Conservation (phyloP, 2,113 vertebrate genomes). For the Aplodontia rufa region DNA sequence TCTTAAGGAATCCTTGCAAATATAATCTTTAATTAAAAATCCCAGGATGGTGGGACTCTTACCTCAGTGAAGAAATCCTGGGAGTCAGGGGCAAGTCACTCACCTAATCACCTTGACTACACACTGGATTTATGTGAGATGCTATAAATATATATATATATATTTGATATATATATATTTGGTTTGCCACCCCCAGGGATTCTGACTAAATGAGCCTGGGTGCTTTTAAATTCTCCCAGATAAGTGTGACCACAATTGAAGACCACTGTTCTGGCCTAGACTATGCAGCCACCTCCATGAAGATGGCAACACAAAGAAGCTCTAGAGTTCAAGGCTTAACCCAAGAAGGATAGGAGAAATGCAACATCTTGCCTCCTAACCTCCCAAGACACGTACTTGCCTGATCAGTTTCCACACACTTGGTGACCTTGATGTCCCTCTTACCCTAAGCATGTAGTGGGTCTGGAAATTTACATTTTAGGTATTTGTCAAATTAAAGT, state of each 20-base stretch:
- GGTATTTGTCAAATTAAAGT: not conserved
- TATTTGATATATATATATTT: not conserved
- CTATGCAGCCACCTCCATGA: not conserved
- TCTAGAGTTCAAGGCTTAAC: not conserved
- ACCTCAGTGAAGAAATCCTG: not conserved
- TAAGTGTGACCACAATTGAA: not conserved
- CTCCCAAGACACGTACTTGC: not conserved
- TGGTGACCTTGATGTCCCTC: not conserved
- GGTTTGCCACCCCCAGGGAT: not conserved
- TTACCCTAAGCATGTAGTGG: not conserved
- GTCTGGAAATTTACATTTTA: not conserved
- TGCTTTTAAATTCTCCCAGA: not conserved
- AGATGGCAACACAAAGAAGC: not conserved
- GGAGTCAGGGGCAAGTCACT: not conserved
- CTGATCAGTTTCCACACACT: not conserved
- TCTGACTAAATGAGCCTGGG: not conserved
- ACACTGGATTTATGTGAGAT: not conserved
- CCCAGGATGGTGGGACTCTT: not conserved
- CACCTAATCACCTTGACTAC: not conserved
- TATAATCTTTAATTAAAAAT: not conserved
- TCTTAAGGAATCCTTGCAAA: not conserved
- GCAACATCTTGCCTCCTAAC: not conserved
- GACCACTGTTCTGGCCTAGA: not conserved
- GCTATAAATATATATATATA: not conserved
- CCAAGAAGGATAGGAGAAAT: not conserved